Percentiles rank a stretch among this genome's conserved stretches.
Conservation (phyloP, 2,113 vertebrate species). For the Burhinus oedicnemus region DNA sequence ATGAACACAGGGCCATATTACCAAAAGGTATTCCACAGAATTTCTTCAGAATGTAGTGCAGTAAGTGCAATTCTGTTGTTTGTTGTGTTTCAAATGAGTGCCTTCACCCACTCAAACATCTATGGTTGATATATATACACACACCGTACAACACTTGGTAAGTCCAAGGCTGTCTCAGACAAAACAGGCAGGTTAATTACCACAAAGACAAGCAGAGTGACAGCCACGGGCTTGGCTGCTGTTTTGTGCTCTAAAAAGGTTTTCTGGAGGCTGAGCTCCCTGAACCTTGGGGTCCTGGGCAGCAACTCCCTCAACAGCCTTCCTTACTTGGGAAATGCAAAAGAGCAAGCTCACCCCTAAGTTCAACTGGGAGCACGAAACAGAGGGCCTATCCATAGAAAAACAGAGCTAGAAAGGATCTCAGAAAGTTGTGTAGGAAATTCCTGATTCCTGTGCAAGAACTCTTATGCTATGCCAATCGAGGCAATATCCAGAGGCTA, state of each 20-base stretch:
- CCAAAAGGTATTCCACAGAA: background rate
- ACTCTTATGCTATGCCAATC: rapidly evolving
- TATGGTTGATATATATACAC: background rate
- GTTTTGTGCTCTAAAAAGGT: background rate
- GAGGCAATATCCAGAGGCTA: background rate
- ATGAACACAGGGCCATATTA: background rate
- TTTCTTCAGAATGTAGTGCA: background rate
- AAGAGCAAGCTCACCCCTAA: background rate
- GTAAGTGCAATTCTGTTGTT: background rate
- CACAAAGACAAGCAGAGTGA: background rate
- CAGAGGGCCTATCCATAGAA: background rate
- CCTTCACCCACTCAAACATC: background rate
- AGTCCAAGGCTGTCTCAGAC: background rate
- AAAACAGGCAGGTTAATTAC: background rate
- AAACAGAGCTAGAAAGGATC: background rate
- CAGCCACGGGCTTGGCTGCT: background rate
- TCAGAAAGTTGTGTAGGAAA: background rate
- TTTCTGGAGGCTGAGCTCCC: rapidly evolving
- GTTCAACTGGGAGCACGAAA: background rate
- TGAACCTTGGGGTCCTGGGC: background rate
- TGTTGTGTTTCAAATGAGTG: background rate
- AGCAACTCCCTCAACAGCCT: background rate
- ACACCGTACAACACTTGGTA: background rate
- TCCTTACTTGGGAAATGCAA: background rate
- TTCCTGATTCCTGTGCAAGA: background rate